Evolutionary conservation across 2,888 invertebrate genomes (phyloP), one percentile per base, ranked within the genome.

Genomic region (Lacanobia oleracea): DNA sequence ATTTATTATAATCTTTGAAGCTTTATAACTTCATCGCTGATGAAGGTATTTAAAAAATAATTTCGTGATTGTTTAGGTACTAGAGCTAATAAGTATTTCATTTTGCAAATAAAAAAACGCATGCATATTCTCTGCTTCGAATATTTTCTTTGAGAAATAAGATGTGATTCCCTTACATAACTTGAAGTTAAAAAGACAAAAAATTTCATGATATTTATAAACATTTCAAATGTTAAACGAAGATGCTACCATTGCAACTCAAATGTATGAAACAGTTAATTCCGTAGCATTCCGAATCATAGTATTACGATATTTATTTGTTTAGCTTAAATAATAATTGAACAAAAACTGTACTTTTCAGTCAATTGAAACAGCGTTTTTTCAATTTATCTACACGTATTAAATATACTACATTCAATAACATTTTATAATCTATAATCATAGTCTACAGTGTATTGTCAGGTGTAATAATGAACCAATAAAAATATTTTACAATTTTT

Each of bases 391-490:
- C 72, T 68, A 64, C 56, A 75, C 79, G 54, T 70, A 81, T 74
- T 75, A 65, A 81, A 68, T 77, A 64, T 72, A 73, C 37, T 78
- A 75, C 74, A 73, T 75, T 65, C 75, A 75, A 69, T 79, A 78
- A 77, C 75, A 79, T 72, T 86, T 77, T 78, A 80, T 79, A 81
- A 33, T 85, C 73, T 80, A 68, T 79, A 87, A 75, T 76, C 73
- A 75, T 85, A 86, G 61, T 78, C 74, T 70, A 78, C 81, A 74
- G 73, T 83, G 74, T 86, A 83, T 79, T 83, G 72, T 63, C 77
- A 84, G 69, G 67, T 77, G 69, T 84, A 84, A 71, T 83, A 80
- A 79, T 65, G 79, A 85, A 83, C 33, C 65, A 86, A 80, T 87
- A 83, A 83, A 85, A 79, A 63, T 62, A 82, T 81, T 82, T 81